Evolutionary conservation across 2,888 invertebrate species (phyloP).

Genomic region (Ennomos fuscantarius): DNA sequence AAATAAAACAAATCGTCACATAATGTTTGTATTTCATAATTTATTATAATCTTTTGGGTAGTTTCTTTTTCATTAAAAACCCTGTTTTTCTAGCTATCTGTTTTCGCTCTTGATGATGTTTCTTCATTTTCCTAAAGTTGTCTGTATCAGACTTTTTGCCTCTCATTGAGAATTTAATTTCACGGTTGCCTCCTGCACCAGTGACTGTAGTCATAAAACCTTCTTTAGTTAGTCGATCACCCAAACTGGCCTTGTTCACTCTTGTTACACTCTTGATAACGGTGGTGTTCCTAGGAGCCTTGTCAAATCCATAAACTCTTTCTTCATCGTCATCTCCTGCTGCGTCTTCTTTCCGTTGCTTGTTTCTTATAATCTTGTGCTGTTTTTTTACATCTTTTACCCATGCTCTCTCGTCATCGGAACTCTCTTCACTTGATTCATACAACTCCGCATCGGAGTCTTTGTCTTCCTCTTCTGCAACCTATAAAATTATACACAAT

Average conservation of each 20-base stretch:
- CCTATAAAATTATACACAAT: conserved; percentile 42
- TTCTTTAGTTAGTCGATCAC: conserved; percentile 89
- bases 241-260: conserved; percentile 87
- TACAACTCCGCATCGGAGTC: conserved; percentile 84
- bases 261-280: conserved; percentile 79
- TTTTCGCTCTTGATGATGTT: conserved; percentile 89
- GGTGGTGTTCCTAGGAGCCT: conserved; percentile 82
- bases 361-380: conserved; percentile 86
- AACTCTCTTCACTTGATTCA: conserved; percentile 80
- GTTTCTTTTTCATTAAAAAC: conserved; percentile 68
- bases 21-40: neutral
- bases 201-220: conserved; percentile 76
- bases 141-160: conserved; percentile 83
- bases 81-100: conserved; percentile 83
- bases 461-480: conserved; percentile 69
- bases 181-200: conserved; percentile 88
- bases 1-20: conserved; percentile 4
- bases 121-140: conserved; percentile 86
- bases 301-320: conserved; percentile 56
- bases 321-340: conserved; percentile 48
- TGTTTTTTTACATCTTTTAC: conserved; percentile 92
- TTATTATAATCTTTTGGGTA: conserved; percentile 53
- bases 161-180: conserved; percentile 91
- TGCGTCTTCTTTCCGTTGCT: conserved; percentile 60
- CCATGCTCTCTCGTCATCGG: conserved; percentile 93